phyloP scores from a whole-genome alignment of 2,113 vertebrate genomes.

The Coryphaenoides rupestris region DNA sequence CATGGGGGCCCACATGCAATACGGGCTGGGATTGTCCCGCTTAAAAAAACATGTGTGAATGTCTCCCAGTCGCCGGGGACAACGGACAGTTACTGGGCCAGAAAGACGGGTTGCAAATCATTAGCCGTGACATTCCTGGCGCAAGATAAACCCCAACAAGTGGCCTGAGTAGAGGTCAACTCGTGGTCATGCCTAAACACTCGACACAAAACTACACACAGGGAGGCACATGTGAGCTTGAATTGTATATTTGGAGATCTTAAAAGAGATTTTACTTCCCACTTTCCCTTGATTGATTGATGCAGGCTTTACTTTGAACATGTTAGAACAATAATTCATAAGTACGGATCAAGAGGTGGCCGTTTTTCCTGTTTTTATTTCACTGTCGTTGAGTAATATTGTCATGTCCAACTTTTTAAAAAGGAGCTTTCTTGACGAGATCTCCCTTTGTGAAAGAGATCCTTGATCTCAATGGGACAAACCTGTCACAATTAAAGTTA shows the following conservation, averaged over 20 bases:
- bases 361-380: no score
- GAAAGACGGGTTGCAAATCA: slow-evolving; percentile 41
- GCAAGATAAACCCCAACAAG: slow-evolving; percentile 34
- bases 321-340: not conserved
- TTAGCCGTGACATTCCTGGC: slow-evolving; percentile 23
- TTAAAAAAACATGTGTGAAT: slow-evolving; percentile 57
- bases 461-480: no score
- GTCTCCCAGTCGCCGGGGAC: slow-evolving; percentile 55
- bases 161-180: slow-evolving; percentile 15
- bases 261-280: no score
- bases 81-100: slow-evolving; percentile 41
- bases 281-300: no score
- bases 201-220: not conserved
- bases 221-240: not conserved
- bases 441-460: no score
- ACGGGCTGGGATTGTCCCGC: slow-evolving; percentile 39
- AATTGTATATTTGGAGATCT: not conserved
- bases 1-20: slow-evolving; percentile 17
- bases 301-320: no score
- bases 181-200: not conserved
- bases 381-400: no score
- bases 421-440: no score
- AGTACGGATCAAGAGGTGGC: no score
- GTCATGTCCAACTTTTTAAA: no score
- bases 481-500: no score